These are phyloP conservation scores for Myiopsitta monachus DNA, from an alignment of 2,113 vertebrate species.

Conservation along the genomic window DNA sequence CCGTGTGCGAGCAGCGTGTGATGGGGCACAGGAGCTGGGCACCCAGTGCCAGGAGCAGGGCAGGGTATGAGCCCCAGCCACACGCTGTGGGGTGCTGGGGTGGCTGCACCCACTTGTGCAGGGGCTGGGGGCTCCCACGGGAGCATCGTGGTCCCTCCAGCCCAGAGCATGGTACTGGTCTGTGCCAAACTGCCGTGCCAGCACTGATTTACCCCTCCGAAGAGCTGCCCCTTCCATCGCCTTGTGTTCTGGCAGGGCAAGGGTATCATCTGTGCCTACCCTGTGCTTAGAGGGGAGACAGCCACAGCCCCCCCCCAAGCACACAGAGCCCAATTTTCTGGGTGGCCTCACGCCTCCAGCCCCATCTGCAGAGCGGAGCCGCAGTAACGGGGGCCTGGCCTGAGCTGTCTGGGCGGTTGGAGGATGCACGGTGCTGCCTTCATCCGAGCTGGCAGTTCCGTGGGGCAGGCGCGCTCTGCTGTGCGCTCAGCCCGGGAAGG, in stretches of 20 bases:
- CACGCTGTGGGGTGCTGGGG: accelerated
- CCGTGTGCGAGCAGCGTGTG: not conserved
- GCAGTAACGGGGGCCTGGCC: not conserved
- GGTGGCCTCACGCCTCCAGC: not conserved
- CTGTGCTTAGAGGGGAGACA: not conserved
- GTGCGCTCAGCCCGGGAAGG: not conserved
- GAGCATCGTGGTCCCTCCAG: not conserved
- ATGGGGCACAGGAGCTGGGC: not conserved
- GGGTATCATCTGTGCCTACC: not conserved
- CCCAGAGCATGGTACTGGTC: accelerated
- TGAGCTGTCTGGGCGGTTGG: constrained; percentile 4
- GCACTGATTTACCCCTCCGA: not conserved
- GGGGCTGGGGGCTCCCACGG: not conserved
- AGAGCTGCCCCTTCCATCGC: not conserved
- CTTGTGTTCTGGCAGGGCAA: not conserved
- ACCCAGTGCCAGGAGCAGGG: not conserved
- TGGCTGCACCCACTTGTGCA: not conserved
- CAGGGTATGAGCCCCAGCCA: not conserved
- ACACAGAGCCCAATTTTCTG: not conserved
- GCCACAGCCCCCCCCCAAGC: not conserved
- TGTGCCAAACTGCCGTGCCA: not conserved
- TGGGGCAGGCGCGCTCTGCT: not conserved
- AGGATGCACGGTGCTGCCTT: not conserved
- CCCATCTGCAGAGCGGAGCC: not conserved
- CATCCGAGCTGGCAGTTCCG: constrained; percentile 42